phyloP scores from a whole-genome alignment of 2,113 vertebrate species.

The Alosa alosa region DNA sequence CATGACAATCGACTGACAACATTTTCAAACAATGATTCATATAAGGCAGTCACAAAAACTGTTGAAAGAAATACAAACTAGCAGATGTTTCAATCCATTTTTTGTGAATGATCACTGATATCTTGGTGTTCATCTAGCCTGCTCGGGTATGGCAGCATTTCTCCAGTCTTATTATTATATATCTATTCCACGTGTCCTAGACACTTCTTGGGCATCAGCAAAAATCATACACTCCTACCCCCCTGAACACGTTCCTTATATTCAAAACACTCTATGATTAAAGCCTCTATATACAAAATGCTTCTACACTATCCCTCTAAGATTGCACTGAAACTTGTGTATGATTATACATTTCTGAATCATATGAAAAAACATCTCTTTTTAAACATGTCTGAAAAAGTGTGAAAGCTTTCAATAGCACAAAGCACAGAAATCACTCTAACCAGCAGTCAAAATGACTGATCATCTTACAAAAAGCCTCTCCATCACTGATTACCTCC shows the following conservation, averaged over 20 bases:
- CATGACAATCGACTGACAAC: constrained; percentile 18
- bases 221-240: background rate
- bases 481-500: constrained; percentile 48
- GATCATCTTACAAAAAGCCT: constrained; percentile 25
- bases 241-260: background rate
- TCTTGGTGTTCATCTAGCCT: background rate
- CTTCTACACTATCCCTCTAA: background rate
- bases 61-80: background rate
- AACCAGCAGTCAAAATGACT: constrained; percentile 32
- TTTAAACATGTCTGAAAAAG: background rate
- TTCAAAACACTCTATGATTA: background rate
- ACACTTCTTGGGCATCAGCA: background rate
- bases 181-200: background rate
- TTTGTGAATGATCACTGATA: background rate
- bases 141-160: background rate
- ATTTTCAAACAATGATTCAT: constrained; percentile 12
- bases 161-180: background rate
- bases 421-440: constrained; percentile 47
- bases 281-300: background rate
- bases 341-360: background rate
- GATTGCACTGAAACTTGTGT: background rate
- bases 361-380: background rate
- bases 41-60: background rate
- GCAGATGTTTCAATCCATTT: background rate
- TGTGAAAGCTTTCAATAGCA: constrained; percentile 18